phyloP scores from a whole-genome alignment of 1,140 invertebrate genomes.

The Babylonia areolata region DNA sequence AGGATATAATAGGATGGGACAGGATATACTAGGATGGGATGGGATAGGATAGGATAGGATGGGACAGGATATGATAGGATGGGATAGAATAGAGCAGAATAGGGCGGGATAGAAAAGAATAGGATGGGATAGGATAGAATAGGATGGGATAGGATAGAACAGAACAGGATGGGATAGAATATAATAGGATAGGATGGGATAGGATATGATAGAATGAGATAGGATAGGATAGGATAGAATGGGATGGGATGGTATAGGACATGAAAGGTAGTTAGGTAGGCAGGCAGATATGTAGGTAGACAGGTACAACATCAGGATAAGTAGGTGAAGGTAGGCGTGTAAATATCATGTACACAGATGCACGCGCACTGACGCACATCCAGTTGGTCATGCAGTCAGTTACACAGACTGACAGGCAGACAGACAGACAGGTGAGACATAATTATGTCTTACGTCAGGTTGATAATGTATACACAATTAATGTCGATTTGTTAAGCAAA shows the following conservation, averaged over 20 bases:
- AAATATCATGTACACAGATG: no score
- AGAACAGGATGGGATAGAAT: background rate
- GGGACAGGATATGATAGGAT: background rate
- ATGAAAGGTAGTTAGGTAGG: no score
- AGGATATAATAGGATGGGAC: background rate
- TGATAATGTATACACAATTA: no score
- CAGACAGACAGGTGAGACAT: no score
- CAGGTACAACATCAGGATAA: no score
- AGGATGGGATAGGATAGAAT: background rate
- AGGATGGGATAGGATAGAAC: background rate
- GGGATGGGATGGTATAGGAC: background rate
- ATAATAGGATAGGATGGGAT: background rate
- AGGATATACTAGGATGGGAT: background rate
- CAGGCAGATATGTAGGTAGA: no score
- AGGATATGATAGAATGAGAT: background rate
- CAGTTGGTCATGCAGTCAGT: no score
- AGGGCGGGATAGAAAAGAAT: background rate
- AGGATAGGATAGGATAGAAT: slow-evolving; percentile 7
- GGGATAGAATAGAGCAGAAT: background rate
- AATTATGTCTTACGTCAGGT: no score
- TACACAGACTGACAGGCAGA: no score
- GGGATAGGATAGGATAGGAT: background rate
- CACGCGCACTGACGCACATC: no score
- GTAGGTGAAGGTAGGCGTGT: no score
- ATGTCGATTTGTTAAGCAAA: no score